Percentiles rank a stretch among this genome's conserved stretches.
Conservation (phyloP, 2,113 vertebrate species). For the Ahaetulla prasina region DNA sequence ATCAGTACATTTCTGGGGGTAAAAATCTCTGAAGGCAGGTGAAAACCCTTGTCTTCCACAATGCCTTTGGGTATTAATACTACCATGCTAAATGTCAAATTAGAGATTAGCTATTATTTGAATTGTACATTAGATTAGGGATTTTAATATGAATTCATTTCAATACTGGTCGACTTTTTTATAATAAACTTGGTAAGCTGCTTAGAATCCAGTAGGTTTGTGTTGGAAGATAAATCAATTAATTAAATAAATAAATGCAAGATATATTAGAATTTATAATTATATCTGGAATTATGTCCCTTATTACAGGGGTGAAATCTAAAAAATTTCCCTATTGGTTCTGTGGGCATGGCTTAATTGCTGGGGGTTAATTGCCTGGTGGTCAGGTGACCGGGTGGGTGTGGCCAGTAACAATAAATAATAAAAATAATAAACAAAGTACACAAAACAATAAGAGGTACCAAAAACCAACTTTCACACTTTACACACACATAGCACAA, state of each 20-base stretch:
- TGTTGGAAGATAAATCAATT: not conserved
- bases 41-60: not conserved
- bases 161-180: not conserved
- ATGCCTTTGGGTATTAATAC: not conserved
- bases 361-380: no score
- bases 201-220: not conserved
- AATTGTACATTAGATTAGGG: not conserved
- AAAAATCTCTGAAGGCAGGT: not conserved
- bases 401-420: no score
- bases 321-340: no score
- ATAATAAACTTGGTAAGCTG: not conserved
- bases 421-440: no score
- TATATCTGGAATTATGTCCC: not conserved
- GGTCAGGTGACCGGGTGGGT: no score
- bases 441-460: no score
- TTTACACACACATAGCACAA: no score
- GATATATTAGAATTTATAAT: not conserved
- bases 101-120: not conserved
- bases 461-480: no score
- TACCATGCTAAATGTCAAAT: not conserved
- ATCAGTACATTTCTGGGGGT: not conserved
- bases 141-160: not conserved
- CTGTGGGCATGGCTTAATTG: no score
- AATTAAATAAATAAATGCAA: not conserved
- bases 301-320: no score